Evolutionary conservation across 2,113 vertebrate genomes (phyloP).

Genomic region (Campylorhamphus procurvoides): DNA sequence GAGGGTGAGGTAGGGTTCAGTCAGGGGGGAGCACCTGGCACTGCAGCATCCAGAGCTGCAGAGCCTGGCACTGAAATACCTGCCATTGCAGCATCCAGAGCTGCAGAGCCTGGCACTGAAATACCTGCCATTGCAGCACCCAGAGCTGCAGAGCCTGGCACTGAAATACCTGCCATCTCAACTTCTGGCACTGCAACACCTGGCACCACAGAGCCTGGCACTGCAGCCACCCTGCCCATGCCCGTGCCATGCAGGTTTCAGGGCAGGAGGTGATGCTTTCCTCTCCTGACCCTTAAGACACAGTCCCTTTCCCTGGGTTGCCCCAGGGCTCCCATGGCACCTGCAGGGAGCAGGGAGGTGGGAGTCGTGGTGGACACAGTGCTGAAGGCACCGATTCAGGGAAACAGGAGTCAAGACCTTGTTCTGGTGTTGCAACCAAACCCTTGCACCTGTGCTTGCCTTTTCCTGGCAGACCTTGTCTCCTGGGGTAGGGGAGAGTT

Average conservation of each 20-base stretch:
- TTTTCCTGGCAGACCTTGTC: not conserved
- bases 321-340: not conserved
- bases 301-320: rapidly evolving
- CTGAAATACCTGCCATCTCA: rapidly evolving
- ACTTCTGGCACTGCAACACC: not conserved
- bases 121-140: not conserved
- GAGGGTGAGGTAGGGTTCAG: not conserved
- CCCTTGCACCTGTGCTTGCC: conserved; percentile 31
- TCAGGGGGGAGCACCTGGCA: rapidly evolving
- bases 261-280: not conserved
- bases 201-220: no score
- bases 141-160: no score
- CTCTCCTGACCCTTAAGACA: not conserved
- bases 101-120: no score
- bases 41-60: not conserved
- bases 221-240: rapidly evolving
- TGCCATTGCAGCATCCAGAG: not conserved
- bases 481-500: not conserved
- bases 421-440: conserved; percentile 35
- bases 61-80: not conserved
- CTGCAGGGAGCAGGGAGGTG: not conserved
- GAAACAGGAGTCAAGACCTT: not conserved
- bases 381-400: not conserved
- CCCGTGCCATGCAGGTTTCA: rapidly evolving
- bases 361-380: rapidly evolving